Conservation (phyloP, 2,888 invertebrate species). For the Oscheius sp. region DNA sequence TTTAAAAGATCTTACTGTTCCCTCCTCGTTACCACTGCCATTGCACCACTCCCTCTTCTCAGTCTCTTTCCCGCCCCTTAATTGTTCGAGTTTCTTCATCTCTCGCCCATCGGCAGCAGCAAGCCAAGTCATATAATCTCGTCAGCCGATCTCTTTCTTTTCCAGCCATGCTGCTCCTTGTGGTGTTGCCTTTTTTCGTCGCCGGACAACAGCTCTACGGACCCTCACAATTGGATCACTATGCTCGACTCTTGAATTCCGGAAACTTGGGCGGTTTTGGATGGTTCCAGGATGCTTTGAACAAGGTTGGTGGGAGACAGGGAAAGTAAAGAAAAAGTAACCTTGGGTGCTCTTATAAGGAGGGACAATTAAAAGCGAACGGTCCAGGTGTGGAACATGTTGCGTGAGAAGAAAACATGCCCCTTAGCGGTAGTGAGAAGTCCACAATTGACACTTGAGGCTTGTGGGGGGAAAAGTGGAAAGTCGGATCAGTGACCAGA, state of each 20-base stretch:
- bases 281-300: slow-evolving; percentile 29
- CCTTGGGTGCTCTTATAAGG: too few relatives aligned
- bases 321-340: too few relatives aligned
- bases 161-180: slow-evolving; percentile 30
- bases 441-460: too few relatives aligned
- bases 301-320: slow-evolving; percentile 17
- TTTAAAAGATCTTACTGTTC: too few relatives aligned
- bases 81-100: slow-evolving; percentile 20
- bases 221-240: slow-evolving; percentile 35
- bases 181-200: not conserved
- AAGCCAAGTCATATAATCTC: not conserved
- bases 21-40: too few relatives aligned
- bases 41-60: not conserved
- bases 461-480: too few relatives aligned
- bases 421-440: too few relatives aligned
- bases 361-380: too few relatives aligned
- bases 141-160: not conserved
- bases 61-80: slow-evolving; percentile 4
- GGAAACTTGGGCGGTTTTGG: slow-evolving; percentile 38
- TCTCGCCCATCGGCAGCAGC: not conserved
- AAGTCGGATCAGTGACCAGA: too few relatives aligned
- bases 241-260: slow-evolving; percentile 35
- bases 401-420: too few relatives aligned
- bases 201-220: slow-evolving; percentile 28
- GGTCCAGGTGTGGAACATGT: too few relatives aligned